phyloP scores from a whole-genome alignment of 2,113 vertebrate species.

The Ginglymostoma cirratum region DNA sequence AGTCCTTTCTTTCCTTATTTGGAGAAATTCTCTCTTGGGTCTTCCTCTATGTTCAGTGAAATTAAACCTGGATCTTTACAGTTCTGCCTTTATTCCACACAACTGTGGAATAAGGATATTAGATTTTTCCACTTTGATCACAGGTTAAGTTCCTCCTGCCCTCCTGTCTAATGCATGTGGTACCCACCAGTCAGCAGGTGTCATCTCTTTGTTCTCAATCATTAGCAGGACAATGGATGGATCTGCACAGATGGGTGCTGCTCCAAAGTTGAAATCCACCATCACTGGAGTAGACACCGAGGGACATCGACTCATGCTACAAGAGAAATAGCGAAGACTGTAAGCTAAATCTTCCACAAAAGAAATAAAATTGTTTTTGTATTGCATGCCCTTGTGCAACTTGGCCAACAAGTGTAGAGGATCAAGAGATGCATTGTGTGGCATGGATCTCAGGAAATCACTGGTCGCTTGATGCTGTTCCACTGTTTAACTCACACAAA shows the following conservation, averaged over 20 bases:
- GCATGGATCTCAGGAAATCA: neutral
- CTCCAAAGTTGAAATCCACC: conserved; percentile 79
- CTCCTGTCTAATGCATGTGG: neutral
- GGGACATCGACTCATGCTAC: conserved; percentile 57
- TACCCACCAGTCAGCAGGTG: conserved; percentile 75
- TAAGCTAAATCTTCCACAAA: neutral
- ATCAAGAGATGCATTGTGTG: neutral
- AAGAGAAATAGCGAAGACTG: neutral
- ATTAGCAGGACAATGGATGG: conserved; percentile 64
- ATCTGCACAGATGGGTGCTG: conserved; percentile 61
- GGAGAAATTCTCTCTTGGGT: neutral
- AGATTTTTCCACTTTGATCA: neutral
- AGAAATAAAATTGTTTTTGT: neutral
- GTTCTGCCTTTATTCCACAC: neutral
- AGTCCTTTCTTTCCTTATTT: neutral
- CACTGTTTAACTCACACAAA: neutral
- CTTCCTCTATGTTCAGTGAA: neutral
- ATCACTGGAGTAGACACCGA: conserved; percentile 61
- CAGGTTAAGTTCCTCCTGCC: neutral
- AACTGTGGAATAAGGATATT: neutral
- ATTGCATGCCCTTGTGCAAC: neutral
- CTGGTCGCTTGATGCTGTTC: neutral
- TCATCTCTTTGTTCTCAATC: conserved; percentile 68
- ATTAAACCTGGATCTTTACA: neutral
- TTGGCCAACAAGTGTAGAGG: neutral